Evolutionary conservation across 2,113 vertebrate species (phyloP), one percentile per base, ranked within the genome.

Genomic region (Oreotrochilus melanogaster): DNA sequence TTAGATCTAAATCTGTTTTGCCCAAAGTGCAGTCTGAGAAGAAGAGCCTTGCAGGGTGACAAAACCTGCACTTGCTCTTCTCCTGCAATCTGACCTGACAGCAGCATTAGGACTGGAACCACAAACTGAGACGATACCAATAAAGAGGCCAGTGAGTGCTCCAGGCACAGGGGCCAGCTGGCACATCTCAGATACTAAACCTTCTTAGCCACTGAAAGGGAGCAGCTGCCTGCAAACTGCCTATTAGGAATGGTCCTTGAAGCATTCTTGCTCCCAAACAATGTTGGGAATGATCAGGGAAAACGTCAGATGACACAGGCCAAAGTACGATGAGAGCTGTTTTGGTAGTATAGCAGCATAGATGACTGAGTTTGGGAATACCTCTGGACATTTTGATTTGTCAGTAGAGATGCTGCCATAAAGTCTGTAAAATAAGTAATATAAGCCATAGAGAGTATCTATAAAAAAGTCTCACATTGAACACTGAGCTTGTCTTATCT

Each of bases 161-260:
- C 21, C 0, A 5, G 62, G 24, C 67, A 69, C 17, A 16, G 42
- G n/a, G 47, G 27, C 61, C 65, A 71, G 30, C 56, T 21, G 51
- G 60, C 31, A 30, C 35, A 5, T 70, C 35, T 54, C 50, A 76
- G 67, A 42, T 48, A 24, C 17, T 7, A 60, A 84, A 51, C 23
- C 23, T 43, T 48, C 60, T 33, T 23, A 37, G 65, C 10, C 1
- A 0, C n/a, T 1, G 1, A 66, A 62, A 50, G 37, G 21, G 33
- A 95, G 56, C 51, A 81, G 51, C 60, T 74, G 76, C 47, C 76
- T 47, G 56, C n/a, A 78, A 50, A 50, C 33, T 37, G 28, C 14
- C n/a, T 35, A 10, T 65, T 27, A 79, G 54, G 24, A 88, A 14
- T 1, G 2, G 42, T 42, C 51, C 76, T 39, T 13, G 51, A 58